phyloP scores from a whole-genome alignment of 2,888 invertebrate genomes.

The Sphaerophoria taeniata region DNA sequence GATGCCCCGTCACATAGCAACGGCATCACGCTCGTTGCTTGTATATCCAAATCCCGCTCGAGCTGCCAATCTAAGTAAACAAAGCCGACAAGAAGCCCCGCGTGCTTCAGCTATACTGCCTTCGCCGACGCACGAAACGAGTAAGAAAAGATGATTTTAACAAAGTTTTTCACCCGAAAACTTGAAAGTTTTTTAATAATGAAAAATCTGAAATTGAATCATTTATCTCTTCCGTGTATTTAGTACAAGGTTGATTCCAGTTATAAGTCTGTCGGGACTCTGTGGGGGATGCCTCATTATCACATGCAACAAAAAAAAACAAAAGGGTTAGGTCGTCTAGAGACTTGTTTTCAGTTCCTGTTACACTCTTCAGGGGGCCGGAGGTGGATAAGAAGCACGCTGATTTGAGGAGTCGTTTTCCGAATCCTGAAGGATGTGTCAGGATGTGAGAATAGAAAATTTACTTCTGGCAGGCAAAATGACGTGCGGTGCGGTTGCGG shows the following conservation, averaged over 20 bases:
- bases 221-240: conserved; percentile 66
- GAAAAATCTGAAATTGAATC: conserved; percentile 65
- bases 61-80: conserved; percentile 54
- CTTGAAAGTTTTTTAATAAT: conserved; percentile 74
- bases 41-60: background rate
- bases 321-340: conserved; percentile 42
- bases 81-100: conserved; percentile 29
- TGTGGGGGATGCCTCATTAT: background rate
- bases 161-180: conserved; percentile 71
- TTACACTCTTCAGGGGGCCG: conserved; percentile 11
- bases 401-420: conserved; percentile 25
- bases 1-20: conserved; percentile 41
- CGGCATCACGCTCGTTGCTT: conserved; percentile 18
- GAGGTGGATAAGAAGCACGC: too few relatives aligned
- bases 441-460: conserved; percentile 27
- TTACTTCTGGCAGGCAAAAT: conserved; percentile 39
- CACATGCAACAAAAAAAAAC: conserved; percentile 7
- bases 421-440: conserved; percentile 47
- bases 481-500: background rate
- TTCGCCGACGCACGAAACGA: conserved; percentile 3
- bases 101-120: too few relatives aligned
- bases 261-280: background rate
- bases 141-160: conserved; percentile 47
- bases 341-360: conserved; percentile 29
- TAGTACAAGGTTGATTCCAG: background rate